phyloP scores from a whole-genome alignment of 2,888 invertebrate species.

The Agrilus biguttatus region DNA sequence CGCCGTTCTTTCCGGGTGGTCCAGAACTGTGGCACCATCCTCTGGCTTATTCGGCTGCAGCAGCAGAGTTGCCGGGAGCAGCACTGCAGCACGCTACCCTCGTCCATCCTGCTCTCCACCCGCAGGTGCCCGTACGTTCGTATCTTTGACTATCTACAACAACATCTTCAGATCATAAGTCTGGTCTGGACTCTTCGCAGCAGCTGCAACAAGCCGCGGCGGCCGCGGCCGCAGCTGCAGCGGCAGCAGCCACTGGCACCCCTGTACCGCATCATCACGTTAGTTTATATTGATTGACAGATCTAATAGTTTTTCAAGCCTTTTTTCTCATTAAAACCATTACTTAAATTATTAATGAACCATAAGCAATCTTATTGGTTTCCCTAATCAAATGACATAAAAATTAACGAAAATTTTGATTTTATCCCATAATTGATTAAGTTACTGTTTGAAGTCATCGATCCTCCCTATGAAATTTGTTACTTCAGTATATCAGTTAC shows the following conservation, averaged over 20 bases:
- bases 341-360: too few relatives aligned
- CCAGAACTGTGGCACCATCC: conserved; percentile 92
- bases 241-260: conserved; percentile 24
- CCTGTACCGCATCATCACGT: conserved; percentile 39
- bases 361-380: too few relatives aligned
- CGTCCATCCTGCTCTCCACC: conserved; percentile 93
- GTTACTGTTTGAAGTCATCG: too few relatives aligned
- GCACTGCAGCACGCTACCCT: conserved; percentile 77
- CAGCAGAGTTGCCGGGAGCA: conserved; percentile 71
- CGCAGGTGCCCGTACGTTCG: conserved; percentile 94
- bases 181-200: conserved; percentile 35
- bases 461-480: too few relatives aligned
- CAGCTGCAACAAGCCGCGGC: conserved; percentile 31
- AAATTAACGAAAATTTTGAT: too few relatives aligned
- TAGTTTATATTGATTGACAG: conserved; percentile 22
- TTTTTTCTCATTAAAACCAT: too few relatives aligned
- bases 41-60: conserved; percentile 60
- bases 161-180: conserved; percentile 37
- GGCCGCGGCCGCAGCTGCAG: too few relatives aligned
- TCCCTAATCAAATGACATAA: too few relatives aligned
- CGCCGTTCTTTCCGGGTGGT: conserved; percentile 89
- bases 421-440: too few relatives aligned
- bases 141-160: conserved; percentile 94
- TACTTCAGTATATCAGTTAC: too few relatives aligned
- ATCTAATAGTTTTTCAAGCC: too few relatives aligned